Conservation (phyloP, 1,140 invertebrate species). For the Neoseiulus cucumeris region DNA sequence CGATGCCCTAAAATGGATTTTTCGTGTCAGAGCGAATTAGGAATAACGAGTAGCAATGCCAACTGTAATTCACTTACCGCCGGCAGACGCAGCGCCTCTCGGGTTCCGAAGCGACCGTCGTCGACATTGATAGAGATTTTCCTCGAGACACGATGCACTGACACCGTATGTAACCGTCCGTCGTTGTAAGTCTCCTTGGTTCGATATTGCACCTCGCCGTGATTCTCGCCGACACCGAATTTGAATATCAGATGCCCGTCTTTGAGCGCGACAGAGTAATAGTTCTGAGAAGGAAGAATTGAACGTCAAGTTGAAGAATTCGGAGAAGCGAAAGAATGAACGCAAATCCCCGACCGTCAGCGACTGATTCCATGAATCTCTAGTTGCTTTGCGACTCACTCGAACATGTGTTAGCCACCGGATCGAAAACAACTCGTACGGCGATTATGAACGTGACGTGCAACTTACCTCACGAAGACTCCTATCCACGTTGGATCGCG, state of each 20-base stretch:
- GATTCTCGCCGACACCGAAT: conserved; percentile 40
- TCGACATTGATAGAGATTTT: conserved; percentile 1
- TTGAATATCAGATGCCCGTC: conserved; percentile 42
- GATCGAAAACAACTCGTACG: neutral
- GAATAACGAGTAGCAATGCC: neutral
- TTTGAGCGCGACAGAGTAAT: conserved; percentile 43
- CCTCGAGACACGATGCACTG: conserved; percentile 12
- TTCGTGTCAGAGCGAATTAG: conserved; percentile 18
- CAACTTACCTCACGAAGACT: conserved; percentile 15
- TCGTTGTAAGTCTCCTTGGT: conserved; percentile 25
- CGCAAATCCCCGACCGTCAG: too few relatives aligned
- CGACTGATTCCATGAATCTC: too few relatives aligned
- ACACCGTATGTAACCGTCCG: conserved; percentile 21
- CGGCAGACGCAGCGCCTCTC: neutral
- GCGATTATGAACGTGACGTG: neutral
- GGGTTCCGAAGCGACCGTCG: neutral
- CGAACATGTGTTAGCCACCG: neutral
- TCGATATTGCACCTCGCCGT: conserved; percentile 6
- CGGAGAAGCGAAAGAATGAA: too few relatives aligned
- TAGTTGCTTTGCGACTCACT: neutral
- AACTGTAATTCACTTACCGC: conserved; percentile 4
- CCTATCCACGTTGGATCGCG: conserved; percentile 7
- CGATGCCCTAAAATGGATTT: conserved; percentile 28
- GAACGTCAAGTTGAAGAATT: too few relatives aligned
- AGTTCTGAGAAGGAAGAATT: conserved; percentile 31